Conservation (phyloP, 2,113 vertebrate species). For the Eudorcas thomsonii region DNA sequence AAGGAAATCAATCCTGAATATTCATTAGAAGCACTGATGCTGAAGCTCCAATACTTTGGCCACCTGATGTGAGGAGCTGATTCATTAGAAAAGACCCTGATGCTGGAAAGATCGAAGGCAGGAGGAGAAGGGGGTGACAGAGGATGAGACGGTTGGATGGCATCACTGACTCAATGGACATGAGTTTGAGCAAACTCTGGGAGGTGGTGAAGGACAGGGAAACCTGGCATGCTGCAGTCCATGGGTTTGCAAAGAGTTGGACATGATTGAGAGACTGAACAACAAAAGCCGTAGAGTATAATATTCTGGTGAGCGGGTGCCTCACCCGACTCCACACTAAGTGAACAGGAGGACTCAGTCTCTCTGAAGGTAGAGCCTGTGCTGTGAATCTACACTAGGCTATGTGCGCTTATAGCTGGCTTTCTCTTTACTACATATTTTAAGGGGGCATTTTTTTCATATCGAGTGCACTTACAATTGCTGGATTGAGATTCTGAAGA, state of each 20-base stretch:
- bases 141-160: background rate
- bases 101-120: background rate
- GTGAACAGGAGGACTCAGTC: background rate
- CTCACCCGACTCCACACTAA: background rate
- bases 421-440: background rate
- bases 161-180: background rate
- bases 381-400: background rate
- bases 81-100: background rate
- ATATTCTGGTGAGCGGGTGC: background rate
- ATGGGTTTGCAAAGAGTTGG: background rate
- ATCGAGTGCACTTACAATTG: background rate
- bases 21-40: background rate
- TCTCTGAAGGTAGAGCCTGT: background rate
- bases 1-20: background rate
- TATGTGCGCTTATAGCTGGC: accelerated
- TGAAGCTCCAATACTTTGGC: background rate
- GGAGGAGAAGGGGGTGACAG: background rate
- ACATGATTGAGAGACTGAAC: accelerated
- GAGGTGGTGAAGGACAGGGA: background rate
- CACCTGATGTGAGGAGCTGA: background rate
- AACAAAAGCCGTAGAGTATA: background rate
- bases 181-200: background rate
- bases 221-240: background rate
- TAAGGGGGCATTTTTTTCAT: background rate
- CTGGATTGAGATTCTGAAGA: background rate